Evolutionary conservation across 2,113 vertebrate species (phyloP).

Genomic region (Sylvietta virens): DNA sequence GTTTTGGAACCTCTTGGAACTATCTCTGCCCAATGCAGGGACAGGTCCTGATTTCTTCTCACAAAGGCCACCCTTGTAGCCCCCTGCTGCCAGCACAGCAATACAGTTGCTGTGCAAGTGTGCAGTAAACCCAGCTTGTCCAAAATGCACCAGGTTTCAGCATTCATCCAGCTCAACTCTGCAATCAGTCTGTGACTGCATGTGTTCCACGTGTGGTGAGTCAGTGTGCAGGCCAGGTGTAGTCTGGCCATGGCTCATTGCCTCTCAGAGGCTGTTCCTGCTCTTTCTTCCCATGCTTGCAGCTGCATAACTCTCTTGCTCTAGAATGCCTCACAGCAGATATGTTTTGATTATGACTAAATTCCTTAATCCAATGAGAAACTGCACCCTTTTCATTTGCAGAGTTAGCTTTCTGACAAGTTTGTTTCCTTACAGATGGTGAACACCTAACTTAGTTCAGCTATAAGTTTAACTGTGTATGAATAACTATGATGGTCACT

Average conservation of each 20-base stretch:
- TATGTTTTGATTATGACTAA: neutral
- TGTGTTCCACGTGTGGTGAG: accelerated
- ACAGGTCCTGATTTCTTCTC: neutral
- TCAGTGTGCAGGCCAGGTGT: neutral
- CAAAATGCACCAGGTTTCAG: accelerated
- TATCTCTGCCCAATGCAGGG: neutral
- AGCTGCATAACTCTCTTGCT: neutral
- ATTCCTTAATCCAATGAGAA: neutral
- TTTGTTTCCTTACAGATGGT: neutral
- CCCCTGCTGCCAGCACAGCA: neutral
- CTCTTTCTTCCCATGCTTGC: neutral
- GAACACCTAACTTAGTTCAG: neutral
- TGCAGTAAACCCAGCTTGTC: neutral
- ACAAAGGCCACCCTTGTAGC: neutral
- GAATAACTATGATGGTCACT: neutral
- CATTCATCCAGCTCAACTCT: neutral
- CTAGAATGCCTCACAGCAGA: neutral
- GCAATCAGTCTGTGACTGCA: accelerated
- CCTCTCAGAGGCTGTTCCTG: neutral
- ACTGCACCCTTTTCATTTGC: neutral
- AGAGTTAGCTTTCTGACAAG: neutral
- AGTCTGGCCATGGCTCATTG: neutral
- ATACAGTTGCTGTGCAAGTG: neutral
- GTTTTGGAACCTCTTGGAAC: neutral
- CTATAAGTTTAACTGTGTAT: neutral